Evolutionary conservation across 2,113 vertebrate species (phyloP).

Genomic region (Leucopsar rothschildi): DNA sequence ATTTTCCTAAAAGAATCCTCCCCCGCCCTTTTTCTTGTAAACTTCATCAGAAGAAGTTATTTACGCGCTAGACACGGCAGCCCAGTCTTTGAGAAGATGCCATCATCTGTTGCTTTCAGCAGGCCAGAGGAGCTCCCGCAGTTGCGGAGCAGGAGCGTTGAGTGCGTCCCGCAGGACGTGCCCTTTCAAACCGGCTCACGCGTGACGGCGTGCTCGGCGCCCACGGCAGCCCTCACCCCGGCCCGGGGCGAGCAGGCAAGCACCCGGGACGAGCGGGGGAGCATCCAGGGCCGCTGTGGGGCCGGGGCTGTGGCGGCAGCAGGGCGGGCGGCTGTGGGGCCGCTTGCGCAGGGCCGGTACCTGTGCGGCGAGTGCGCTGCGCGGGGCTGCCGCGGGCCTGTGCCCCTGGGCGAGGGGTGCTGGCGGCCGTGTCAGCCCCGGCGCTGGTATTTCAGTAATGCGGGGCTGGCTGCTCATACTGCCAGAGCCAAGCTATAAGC

Average conservation of each 20-base stretch:
- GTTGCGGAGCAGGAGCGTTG: not conserved
- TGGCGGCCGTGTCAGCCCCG: not conserved
- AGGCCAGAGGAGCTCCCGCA: not conserved
- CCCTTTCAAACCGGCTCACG: not conserved
- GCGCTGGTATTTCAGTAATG: not conserved
- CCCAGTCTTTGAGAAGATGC: not conserved
- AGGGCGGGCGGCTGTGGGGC: not conserved
- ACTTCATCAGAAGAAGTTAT: not conserved
- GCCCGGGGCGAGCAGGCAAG: not conserved
- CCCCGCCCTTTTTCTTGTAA: not conserved
- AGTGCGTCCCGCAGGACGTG: not conserved
- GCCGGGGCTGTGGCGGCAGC: not conserved
- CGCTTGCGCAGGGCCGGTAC: not conserved
- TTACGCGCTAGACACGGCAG: not conserved
- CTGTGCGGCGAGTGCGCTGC: not conserved
- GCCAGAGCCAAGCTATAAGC: slow-evolving; percentile 46
- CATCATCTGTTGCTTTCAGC: not conserved
- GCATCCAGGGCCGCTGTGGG: not conserved
- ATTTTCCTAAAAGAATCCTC: not conserved
- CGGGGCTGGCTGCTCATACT: not conserved
- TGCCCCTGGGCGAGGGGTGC: not conserved
- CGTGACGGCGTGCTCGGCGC: not conserved
- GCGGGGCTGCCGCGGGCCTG: not conserved
- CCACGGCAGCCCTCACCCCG: not conserved
- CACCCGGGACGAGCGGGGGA: not conserved